Conservation (phyloP, 1,140 invertebrate species). For the Pristionchus pacificus region DNA sequence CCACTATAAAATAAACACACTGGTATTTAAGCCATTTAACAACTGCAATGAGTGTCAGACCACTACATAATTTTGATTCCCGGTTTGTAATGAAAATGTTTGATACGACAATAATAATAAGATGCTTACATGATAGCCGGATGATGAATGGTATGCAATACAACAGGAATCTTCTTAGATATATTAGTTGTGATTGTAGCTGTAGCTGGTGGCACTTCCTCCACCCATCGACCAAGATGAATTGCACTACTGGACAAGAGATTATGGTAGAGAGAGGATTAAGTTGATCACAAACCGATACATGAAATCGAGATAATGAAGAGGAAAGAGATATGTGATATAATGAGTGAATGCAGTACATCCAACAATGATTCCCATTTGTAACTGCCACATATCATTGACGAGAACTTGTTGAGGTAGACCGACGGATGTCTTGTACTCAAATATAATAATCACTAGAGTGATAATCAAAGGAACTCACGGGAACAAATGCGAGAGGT, state of each 20-base stretch:
- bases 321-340: slow-evolving; percentile 72
- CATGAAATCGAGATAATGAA: slow-evolving; percentile 78
- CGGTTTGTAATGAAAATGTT: no score
- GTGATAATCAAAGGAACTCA: slow-evolving; percentile 58
- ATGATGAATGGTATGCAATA: no score
- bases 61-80: no score
- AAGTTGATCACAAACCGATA: slow-evolving; percentile 64
- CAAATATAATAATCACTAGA: slow-evolving; percentile 27
- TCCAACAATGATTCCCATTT: slow-evolving; percentile 77
- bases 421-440: slow-evolving; percentile 39
- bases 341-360: slow-evolving; percentile 77
- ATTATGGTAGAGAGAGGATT: not conserved
- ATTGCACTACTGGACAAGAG: slow-evolving; percentile 65
- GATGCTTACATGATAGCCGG: no score
- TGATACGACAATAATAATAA: no score
- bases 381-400: slow-evolving; percentile 75
- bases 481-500: slow-evolving; percentile 80
- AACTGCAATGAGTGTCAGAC: no score
- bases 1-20: no score
- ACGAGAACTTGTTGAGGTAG: slow-evolving; percentile 73
- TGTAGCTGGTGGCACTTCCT: not conserved
- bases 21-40: no score
- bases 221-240: slow-evolving; percentile 79
- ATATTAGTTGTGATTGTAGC: not conserved
- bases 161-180: no score